Evolutionary conservation across 2,113 vertebrate genomes (phyloP).

Genomic region (Apaloderma vittatum): DNA sequence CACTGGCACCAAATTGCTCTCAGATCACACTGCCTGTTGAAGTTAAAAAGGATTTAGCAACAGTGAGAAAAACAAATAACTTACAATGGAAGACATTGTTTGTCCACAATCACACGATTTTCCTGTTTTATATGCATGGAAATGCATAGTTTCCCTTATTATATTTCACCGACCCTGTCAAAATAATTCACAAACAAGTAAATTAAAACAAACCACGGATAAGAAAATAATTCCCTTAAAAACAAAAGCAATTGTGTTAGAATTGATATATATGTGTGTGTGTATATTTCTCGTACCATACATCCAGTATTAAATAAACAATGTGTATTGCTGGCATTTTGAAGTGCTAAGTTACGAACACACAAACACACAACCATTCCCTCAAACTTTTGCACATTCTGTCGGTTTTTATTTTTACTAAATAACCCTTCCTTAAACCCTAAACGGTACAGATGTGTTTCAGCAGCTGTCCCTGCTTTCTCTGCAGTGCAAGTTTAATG

Average conservation of each 20-base stretch:
- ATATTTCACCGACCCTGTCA: not conserved
- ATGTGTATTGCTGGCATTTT: rapidly evolving
- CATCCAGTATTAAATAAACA: not conserved
- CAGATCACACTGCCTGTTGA: not conserved
- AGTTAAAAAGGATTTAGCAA: not conserved
- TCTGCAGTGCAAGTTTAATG: not conserved
- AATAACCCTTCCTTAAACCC: not conserved
- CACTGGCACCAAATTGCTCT: not conserved
- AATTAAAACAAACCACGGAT: conserved; percentile 36
- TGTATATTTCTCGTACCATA: not conserved
- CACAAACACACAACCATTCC: not conserved
- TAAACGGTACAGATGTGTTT: not conserved
- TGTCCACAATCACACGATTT: conserved; percentile 21
- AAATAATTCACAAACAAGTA: conserved; percentile 40
- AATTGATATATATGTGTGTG: not conserved
- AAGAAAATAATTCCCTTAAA: conserved; percentile 20
- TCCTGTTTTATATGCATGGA: conserved; percentile 22
- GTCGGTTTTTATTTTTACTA: not conserved
- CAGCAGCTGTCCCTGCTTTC: not conserved
- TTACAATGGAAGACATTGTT: conserved; percentile 33
- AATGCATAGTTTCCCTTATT: conserved; percentile 36
- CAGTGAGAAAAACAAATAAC: conserved; percentile 40
- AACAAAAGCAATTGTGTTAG: conserved; percentile 51
- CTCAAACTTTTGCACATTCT: not conserved
- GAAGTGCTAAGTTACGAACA: not conserved